A percentile compares a stretch with the other conserved stretches of the same genome.
These are phyloP conservation scores for Drosophila bocki DNA, from an alignment of 1,140 invertebrate genomes.

Conservation along the genomic window DNA sequence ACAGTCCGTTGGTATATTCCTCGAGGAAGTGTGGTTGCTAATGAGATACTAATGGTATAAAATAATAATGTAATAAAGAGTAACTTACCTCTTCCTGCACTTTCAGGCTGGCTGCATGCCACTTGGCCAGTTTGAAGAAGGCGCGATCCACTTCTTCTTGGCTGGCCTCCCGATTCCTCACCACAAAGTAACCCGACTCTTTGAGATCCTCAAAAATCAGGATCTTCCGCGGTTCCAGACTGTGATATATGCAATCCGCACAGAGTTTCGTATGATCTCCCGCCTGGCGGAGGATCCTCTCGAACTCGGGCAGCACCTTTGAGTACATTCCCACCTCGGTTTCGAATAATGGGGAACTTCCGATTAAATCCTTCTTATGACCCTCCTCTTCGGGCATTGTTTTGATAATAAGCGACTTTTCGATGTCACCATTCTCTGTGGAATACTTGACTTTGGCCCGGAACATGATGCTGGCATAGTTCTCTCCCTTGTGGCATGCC, in stretches of 20 bases:
- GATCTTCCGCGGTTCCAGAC: constrained; percentile 50
- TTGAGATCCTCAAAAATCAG: constrained; percentile 71
- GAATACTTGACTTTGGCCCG: constrained; percentile 42
- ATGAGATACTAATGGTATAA: neutral
- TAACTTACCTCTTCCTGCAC: constrained; percentile 41
- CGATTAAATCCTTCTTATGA: constrained; percentile 61
- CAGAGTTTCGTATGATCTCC: constrained; percentile 48
- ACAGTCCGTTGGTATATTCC: constrained; percentile 47
- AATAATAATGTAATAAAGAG: neutral
- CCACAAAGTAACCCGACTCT: constrained; percentile 39
- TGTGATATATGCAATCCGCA: constrained; percentile 53
- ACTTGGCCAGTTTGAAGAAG: constrained; percentile 59
- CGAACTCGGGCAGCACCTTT: constrained; percentile 59
- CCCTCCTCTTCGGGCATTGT: constrained; percentile 72
- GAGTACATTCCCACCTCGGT: constrained; percentile 73
- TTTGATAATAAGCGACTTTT: constrained; percentile 69
- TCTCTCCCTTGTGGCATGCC: constrained; percentile 71
- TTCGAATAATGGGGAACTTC: constrained; percentile 49
- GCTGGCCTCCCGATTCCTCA: constrained; percentile 39
- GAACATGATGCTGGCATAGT: constrained; percentile 80
- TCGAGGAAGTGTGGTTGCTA: constrained; percentile 46
- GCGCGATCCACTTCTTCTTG: constrained; percentile 45
- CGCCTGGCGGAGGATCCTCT: constrained; percentile 47
- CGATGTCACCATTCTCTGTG: neutral
- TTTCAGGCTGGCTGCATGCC: constrained; percentile 66